phyloP scores from a whole-genome alignment of 2,888 invertebrate genomes.

The Sympetrum striolatum region DNA sequence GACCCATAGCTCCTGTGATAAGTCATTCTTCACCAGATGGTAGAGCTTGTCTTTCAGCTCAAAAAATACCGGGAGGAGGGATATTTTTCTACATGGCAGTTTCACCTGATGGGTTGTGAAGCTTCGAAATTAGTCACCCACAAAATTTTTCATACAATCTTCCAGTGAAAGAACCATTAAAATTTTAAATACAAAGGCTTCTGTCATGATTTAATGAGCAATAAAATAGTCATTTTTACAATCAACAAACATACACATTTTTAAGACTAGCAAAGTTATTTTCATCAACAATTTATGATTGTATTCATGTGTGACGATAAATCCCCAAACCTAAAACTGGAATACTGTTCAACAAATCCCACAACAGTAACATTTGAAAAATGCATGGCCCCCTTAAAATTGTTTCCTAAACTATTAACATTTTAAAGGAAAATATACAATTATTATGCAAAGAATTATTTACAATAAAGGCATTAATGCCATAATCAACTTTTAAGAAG shows the following conservation, averaged over 20 bases:
- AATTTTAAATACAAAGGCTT: background rate
- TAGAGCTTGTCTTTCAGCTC: conserved; percentile 62
- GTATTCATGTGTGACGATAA: background rate
- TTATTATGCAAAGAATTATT: background rate
- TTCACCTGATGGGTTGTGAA: conserved; percentile 56
- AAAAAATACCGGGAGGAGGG: conserved; percentile 63
- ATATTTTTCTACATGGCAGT: conserved; percentile 67
- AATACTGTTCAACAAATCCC: conserved; percentile 31
- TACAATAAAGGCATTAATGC: background rate
- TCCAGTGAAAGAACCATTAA: background rate
- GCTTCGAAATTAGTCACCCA: background rate
- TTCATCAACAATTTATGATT: conserved; percentile 2
- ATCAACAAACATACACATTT: conserved; percentile 20
- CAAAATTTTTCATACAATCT: background rate
- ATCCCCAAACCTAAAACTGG: conserved; percentile 26
- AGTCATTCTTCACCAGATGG: conserved; percentile 64
- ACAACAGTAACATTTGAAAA: conserved; percentile 27
- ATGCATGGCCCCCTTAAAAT: conserved; percentile 29
- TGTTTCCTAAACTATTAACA: conserved; percentile 17
- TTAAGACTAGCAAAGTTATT: conserved; percentile 22
- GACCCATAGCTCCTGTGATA: conserved; percentile 63
- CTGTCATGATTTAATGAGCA: conserved; percentile 38
- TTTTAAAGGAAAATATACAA: conserved; percentile 12
- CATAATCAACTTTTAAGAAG: background rate
- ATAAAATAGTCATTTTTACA: conserved; percentile 36